Conservation (phyloP, 2,797 vertebrate species). For the Malacoraja senta region DNA sequence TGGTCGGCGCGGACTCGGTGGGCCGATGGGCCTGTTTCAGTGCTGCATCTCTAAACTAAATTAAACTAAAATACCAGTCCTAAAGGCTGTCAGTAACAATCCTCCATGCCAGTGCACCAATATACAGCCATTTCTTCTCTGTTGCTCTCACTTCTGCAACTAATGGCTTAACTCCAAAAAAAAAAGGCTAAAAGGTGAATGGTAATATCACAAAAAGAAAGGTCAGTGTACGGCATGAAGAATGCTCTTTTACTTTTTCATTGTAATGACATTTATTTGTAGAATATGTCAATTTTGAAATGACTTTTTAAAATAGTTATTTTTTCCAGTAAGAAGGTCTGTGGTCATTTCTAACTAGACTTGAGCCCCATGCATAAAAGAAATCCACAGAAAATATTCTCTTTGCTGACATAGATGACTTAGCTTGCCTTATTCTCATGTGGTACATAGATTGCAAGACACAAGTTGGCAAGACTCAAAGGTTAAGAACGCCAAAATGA, state of each 20-base stretch:
- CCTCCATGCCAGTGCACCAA: not conserved
- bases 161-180: not conserved
- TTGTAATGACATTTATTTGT: not conserved
- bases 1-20: no score
- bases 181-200: not conserved
- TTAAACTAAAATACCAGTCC: not conserved
- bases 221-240: not conserved
- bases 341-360: not conserved
- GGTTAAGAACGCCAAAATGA: not conserved
- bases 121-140: not conserved
- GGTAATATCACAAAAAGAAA: not conserved
- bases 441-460: not conserved
- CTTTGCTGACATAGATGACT: not conserved
- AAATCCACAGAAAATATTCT: not conserved
- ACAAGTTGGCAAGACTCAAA: not conserved
- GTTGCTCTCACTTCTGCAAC: not conserved
- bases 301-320: not conserved
- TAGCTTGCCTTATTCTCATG: not conserved
- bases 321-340: not conserved
- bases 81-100: not conserved
- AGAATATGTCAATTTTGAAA: not conserved
- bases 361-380: not conserved
- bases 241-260: not conserved
- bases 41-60: no score
- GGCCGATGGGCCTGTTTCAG: no score